phyloP scores from a whole-genome alignment of 2,797 vertebrate genomes.

The Centroberyx gerrardi region DNA sequence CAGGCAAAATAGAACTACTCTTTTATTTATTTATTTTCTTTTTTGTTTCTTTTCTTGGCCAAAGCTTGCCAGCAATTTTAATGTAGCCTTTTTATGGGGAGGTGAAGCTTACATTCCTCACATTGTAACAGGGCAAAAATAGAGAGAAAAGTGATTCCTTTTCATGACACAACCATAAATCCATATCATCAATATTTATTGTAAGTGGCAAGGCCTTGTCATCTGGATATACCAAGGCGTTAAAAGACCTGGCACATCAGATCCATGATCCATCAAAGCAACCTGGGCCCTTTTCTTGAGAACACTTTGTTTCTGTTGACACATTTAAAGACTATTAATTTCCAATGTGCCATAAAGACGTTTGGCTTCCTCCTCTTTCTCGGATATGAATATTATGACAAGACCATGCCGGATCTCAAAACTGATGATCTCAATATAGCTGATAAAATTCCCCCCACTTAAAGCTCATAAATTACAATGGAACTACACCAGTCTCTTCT shows the following conservation, averaged over 20 bases:
- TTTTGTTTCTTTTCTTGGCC: neutral
- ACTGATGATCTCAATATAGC: neutral
- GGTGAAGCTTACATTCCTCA: neutral
- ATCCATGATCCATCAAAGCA: neutral
- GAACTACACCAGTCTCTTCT: neutral
- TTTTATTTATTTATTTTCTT: neutral
- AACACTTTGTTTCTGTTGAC: too few species aligned
- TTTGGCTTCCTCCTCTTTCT: too few species aligned
- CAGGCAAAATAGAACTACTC: slow-evolving; percentile 41
- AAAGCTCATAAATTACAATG: slow-evolving; percentile 21
- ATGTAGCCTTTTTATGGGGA: slow-evolving; percentile 2
- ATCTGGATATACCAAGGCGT: too few species aligned
- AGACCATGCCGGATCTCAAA: too few species aligned
- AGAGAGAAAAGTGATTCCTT: slow-evolving; percentile 1
- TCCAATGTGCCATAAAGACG: too few species aligned
- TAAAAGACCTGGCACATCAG: too few species aligned
- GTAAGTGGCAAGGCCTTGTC: too few species aligned
- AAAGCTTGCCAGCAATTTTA: neutral
- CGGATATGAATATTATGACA: too few species aligned
- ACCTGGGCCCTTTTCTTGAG: neutral
- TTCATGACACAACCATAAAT: neutral
- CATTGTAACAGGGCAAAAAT: neutral
- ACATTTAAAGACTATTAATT: too few species aligned
- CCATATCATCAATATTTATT: neutral
- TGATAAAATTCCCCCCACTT: slow-evolving; percentile 1